A percentile compares a stretch with the other conserved stretches of the same genome.
These are phyloP conservation scores for Euproctis similis DNA, from an alignment of 2,888 invertebrate genomes.

Conservation along the genomic window DNA sequence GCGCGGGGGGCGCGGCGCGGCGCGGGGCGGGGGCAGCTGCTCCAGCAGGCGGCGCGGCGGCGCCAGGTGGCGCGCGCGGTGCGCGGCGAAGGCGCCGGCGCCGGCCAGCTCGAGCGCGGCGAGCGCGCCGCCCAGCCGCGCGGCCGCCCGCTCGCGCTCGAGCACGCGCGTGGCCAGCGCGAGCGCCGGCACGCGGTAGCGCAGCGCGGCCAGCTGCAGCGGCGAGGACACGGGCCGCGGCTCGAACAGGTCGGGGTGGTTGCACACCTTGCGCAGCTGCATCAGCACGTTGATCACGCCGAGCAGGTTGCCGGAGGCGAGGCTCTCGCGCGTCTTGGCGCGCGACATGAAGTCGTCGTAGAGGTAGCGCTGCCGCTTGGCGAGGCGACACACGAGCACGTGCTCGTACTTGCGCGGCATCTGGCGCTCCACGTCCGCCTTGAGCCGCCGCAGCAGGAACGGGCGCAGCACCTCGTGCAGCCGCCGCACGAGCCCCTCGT, in stretches of 20 bases:
- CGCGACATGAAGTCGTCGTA: slow-evolving; percentile 99
- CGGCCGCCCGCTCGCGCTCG: slow-evolving; percentile 80
- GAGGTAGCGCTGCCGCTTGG: slow-evolving; percentile 95
- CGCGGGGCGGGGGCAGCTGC: slow-evolving; percentile 70
- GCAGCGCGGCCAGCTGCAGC: slow-evolving; percentile 89
- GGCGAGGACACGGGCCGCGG: slow-evolving; percentile 96
- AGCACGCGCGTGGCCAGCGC: slow-evolving; percentile 72
- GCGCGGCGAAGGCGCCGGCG: slow-evolving; percentile 88
- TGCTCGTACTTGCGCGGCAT: slow-evolving; percentile 97
- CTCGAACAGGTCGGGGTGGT: slow-evolving; percentile 98
- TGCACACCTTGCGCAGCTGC: slow-evolving; percentile 98
- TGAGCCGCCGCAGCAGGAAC: slow-evolving; percentile 92
- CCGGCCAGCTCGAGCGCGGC: slow-evolving; percentile 79
- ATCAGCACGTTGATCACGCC: slow-evolving; percentile 97
- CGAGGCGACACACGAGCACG: slow-evolving; percentile 93
- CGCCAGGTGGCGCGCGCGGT: slow-evolving; percentile 84
- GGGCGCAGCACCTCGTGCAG: slow-evolving; percentile 85
- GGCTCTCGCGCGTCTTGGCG: slow-evolving; percentile 95
- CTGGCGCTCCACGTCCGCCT: slow-evolving; percentile 97
- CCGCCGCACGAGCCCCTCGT: slow-evolving; percentile 52
- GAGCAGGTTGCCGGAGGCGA: slow-evolving; percentile 93
- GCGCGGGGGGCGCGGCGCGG: slow-evolving; percentile 77
- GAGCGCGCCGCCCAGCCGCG: slow-evolving; percentile 81
- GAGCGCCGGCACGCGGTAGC: slow-evolving; percentile 81
- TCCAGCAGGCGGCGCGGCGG: slow-evolving; percentile 73